Conservation (phyloP, 1,140 invertebrate species). For the Dendrolimus kikuchii region DNA sequence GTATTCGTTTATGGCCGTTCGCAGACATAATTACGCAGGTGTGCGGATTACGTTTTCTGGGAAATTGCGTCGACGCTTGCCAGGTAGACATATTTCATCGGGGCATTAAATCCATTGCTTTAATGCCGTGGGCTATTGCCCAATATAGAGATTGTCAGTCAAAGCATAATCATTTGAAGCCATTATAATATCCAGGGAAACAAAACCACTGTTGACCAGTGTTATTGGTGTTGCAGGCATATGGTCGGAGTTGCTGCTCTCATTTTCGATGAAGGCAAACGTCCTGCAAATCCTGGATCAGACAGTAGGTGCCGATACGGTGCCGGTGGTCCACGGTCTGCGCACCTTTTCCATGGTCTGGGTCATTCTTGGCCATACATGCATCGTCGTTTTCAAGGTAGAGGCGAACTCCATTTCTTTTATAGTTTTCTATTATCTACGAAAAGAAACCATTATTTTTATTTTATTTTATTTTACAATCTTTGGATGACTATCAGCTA, state of each 20-base stretch:
- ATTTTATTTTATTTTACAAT: no score
- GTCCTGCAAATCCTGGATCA: conserved; percentile 84
- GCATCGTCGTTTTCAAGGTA: conserved; percentile 84
- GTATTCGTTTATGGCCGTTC: no score
- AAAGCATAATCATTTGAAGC: neutral
- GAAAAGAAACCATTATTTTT: no score
- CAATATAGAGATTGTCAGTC: no score
- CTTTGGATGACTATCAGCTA: no score
- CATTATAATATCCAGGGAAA: neutral
- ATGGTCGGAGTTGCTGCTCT: conserved; percentile 81
- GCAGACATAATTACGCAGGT: no score
- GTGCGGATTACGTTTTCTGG: no score
- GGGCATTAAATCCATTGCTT: no score
- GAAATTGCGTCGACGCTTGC: no score
- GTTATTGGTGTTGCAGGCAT: conserved; percentile 59
- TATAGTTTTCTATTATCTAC: neutral
- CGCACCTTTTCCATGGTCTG: conserved; percentile 91
- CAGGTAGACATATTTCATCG: no score
- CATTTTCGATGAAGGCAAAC: conserved; percentile 84
- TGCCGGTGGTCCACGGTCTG: conserved; percentile 87
- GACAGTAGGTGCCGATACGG: conserved; percentile 84
- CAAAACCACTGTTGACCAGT: neutral
- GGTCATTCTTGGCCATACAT: conserved; percentile 94
- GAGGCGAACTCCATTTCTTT: neutral
- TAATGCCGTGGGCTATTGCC: no score